Evolutionary conservation across 1,140 invertebrate species (phyloP), one percentile per base, ranked within the genome.

Genomic region (Coenobita brevimanus): DNA sequence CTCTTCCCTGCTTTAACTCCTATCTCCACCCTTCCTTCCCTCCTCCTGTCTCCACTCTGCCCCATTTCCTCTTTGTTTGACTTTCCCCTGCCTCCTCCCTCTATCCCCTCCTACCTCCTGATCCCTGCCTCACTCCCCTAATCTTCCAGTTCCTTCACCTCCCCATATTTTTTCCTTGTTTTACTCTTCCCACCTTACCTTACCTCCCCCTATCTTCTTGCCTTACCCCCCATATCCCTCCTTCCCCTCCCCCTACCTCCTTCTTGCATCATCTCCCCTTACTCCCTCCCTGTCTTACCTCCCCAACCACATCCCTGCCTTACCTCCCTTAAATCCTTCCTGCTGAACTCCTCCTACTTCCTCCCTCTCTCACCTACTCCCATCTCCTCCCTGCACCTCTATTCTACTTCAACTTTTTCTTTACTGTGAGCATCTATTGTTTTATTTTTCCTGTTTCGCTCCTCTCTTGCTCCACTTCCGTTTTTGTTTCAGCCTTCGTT

Each of bases 331-430:
- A n/a, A n/a, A 1, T 38, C 67, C 33, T 1, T 21, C 67, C 2
- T 27, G 27, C 13, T 36, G 33, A 62, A 21, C 43, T 24, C 75
- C 75, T 38, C 57, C 78, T 41, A 62, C 78, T 21, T 50, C 46
- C 78, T 15, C 78, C 27, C 57, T 80, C 62, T 36, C 50, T 80
- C 78, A 80, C 54, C 57, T 36, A 33, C 78, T 57, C 76, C 62
- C 27, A 71, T 36, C 78, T n/a, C n/a, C n/a, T n/a, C n/a, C n/a
- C n/a, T n/a, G n/a, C n/a, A n/a, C n/a, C n/a, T n/a, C n/a, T n/a
- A n/a, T n/a, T n/a, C n/a, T n/a, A n/a, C n/a, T n/a, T n/a, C n/a
- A n/a, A n/a, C n/a, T n/a, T n/a, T n/a, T n/a, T n/a, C n/a, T n/a
- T n/a, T n/a, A n/a, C n/a, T n/a, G n/a, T n/a, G n/a, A n/a, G n/a